Conservation (phyloP, 2,888 invertebrate genomes). For the Hipparchia sbordonii region DNA sequence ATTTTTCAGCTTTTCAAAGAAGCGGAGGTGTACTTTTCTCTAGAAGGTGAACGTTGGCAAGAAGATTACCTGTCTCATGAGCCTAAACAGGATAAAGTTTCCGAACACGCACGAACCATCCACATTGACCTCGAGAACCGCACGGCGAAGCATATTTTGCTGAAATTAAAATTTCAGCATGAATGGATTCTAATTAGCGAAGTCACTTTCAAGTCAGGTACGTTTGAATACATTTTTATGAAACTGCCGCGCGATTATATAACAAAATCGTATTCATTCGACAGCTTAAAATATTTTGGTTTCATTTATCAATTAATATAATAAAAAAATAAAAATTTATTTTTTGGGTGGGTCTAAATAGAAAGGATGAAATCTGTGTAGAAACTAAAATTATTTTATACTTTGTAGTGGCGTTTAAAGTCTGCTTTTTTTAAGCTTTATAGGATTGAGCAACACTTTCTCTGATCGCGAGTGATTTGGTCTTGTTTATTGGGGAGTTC, state of each 20-base stretch:
- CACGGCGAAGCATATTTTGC: constrained; percentile 89
- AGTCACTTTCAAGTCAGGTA: constrained; percentile 91
- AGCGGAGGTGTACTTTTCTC: constrained; percentile 89
- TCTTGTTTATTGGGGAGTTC: too few relatives aligned
- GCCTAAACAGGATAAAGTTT: constrained; percentile 80
- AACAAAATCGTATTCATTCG: too few relatives aligned
- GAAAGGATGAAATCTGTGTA: too few relatives aligned
- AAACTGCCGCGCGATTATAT: background rate
- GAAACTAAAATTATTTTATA: too few relatives aligned
- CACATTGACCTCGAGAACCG: constrained; percentile 89
- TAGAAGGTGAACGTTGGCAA: constrained; percentile 90
- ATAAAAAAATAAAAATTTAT: too few relatives aligned
- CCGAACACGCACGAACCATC: constrained; percentile 85
- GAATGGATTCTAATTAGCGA: constrained; percentile 96
- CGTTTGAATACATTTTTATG: constrained; percentile 51
- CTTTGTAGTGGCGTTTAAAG: too few relatives aligned
- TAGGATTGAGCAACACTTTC: too few relatives aligned
- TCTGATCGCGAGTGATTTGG: too few relatives aligned
- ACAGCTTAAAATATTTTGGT: too few relatives aligned
- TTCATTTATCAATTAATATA: too few relatives aligned
- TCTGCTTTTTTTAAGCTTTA: too few relatives aligned
- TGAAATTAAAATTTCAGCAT: constrained; percentile 89
- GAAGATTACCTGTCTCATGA: constrained; percentile 85
- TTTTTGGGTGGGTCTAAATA: too few relatives aligned
- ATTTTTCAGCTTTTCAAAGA: constrained; percentile 86